These are phyloP conservation scores for Numenius arquata DNA, from an alignment of 2,113 vertebrate genomes.

Conservation along the genomic window DNA sequence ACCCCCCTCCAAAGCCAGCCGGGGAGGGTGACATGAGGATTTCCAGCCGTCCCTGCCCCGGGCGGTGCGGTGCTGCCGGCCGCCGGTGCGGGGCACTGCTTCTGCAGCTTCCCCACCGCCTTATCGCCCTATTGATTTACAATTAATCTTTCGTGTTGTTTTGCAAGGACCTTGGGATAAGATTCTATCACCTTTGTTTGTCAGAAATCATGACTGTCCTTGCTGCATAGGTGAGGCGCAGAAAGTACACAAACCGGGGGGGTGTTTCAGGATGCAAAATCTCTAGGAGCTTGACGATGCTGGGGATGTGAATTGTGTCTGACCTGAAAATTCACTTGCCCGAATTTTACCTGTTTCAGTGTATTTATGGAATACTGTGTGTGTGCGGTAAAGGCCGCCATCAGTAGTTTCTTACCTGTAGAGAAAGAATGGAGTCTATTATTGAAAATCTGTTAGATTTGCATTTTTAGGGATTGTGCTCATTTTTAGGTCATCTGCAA, in stretches of 20 bases:
- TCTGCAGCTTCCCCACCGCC: neutral
- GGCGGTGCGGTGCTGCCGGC: neutral
- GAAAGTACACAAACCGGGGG: neutral
- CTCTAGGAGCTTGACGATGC: accelerated
- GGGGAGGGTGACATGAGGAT: neutral
- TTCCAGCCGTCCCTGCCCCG: neutral
- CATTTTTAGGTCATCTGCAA: neutral
- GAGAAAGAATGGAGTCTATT: neutral
- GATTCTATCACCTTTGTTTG: neutral
- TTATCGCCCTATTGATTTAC: neutral
- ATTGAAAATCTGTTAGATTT: neutral
- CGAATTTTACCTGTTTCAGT: neutral
- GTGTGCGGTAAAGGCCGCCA: neutral
- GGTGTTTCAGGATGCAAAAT: neutral
- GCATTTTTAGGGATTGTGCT: neutral
- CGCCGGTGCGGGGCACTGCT: neutral
- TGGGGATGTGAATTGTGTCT: neutral
- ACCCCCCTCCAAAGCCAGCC: neutral
- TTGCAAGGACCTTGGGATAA: constrained; percentile 2
- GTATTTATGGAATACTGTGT: accelerated
- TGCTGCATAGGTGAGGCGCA: neutral
- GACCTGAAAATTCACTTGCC: accelerated
- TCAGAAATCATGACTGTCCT: neutral
- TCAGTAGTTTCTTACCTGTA: neutral
- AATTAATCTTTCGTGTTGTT: neutral